A percentile compares a stretch with the other conserved stretches of the same genome.
phyloP scores from a whole-genome alignment of 2,113 vertebrate species.

The Mastomys natalensis region DNA sequence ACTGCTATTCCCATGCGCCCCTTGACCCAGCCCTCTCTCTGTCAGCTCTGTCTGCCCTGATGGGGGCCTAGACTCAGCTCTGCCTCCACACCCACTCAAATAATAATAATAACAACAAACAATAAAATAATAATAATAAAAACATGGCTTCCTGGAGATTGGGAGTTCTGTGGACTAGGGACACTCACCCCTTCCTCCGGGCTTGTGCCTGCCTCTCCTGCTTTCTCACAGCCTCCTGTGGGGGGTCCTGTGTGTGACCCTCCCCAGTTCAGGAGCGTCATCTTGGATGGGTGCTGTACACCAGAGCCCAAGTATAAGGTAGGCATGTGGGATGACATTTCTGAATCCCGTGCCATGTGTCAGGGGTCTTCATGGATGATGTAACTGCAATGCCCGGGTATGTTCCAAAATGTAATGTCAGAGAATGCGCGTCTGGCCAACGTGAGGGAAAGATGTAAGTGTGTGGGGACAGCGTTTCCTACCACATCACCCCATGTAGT shows the following conservation, averaged over 20 bases:
- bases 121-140: no score
- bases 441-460: background rate
- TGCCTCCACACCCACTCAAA: no score
- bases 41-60: background rate
- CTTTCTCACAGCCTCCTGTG: background rate
- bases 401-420: background rate
- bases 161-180: background rate
- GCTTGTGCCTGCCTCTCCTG: accelerated
- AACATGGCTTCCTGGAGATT: no score
- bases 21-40: no score
- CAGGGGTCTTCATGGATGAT: background rate
- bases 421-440: background rate
- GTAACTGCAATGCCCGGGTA: no score
- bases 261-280: background rate
- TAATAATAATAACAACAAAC: no score
- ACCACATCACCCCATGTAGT: accelerated
- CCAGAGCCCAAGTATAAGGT: background rate
- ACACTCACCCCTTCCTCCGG: background rate
- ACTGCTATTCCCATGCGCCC: no score
- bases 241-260: no score
- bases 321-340: background rate
- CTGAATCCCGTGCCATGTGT: background rate
- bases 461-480: background rate
- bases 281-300: accelerated
- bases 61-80: background rate